Evolutionary conservation across 1,140 invertebrate species (phyloP).

Genomic region (Ceratina calcarata): DNA sequence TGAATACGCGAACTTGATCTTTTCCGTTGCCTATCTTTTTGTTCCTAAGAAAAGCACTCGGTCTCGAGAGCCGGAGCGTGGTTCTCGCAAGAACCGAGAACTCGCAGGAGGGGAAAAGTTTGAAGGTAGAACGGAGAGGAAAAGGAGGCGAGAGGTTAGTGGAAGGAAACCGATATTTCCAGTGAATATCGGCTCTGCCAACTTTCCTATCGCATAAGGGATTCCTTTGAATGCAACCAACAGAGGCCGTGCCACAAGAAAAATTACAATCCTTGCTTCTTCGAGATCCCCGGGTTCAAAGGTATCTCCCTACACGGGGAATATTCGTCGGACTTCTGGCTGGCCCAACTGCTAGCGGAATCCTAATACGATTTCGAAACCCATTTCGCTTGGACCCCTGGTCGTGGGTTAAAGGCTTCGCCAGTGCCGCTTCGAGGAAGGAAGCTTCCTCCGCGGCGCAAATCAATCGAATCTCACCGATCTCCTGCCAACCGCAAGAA

Average conservation of each 20-base stretch:
- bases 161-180: conserved; percentile 45
- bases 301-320: conserved; percentile 11
- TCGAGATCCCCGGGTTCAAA: conserved; percentile 1
- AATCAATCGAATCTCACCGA: conserved; percentile 53
- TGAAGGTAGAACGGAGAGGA: neutral
- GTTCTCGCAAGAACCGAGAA: neutral
- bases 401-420: conserved; percentile 16
- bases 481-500: conserved; percentile 20
- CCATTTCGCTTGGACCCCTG: conserved; percentile 42
- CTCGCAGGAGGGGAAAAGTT: neutral
- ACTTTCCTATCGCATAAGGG: conserved; percentile 26
- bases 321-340: conserved; percentile 3
- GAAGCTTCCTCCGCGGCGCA: conserved; percentile 41
- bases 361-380: conserved; percentile 61
- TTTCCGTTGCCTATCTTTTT: neutral
- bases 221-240: conserved; percentile 42
- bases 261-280: conserved; percentile 34
- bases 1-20: conserved; percentile 7
- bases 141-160: neutral
- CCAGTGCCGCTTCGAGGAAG: conserved; percentile 19
- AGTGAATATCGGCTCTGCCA: conserved; percentile 27
- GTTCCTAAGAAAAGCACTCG: neutral
- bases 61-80: neutral
- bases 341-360: conserved; percentile 10
- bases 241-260: neutral